A percentile compares a stretch with the other conserved stretches of the same genome.
These are phyloP conservation scores for Alcedo atthis DNA, from an alignment of 2,797 vertebrate genomes.

Conservation along the genomic window DNA sequence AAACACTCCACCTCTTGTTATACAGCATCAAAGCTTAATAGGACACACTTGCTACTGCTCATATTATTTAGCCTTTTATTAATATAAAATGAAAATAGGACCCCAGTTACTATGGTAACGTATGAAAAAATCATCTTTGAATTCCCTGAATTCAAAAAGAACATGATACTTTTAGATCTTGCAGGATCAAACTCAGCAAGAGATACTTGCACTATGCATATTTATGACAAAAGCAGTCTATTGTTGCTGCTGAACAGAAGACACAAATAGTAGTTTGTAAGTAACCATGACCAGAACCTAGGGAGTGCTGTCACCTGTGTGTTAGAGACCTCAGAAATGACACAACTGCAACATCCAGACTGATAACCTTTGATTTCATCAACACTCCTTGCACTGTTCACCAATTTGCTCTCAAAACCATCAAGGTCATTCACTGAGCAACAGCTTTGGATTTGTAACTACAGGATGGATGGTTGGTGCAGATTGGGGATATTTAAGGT, in stretches of 20 bases:
- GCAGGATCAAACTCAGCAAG: neutral
- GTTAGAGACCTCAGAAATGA: neutral
- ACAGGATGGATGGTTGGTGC: neutral
- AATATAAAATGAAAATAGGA: conserved; percentile 48
- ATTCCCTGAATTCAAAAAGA: conserved; percentile 38
- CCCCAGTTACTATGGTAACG: conserved; percentile 42
- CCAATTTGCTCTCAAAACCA: neutral
- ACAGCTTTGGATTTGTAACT: neutral
- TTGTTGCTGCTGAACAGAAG: neutral
- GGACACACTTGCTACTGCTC: conserved; percentile 5
- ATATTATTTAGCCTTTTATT: conserved; percentile 44
- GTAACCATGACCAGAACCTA: neutral
- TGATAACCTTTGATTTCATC: neutral
- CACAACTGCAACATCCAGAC: neutral
- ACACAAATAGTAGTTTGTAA: neutral
- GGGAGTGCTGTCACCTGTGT: accelerated
- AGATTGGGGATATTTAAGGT: neutral
- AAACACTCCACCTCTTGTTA: neutral
- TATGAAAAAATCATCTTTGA: conserved; percentile 2
- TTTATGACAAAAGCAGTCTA: conserved; percentile 17
- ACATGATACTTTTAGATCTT: conserved; percentile 21
- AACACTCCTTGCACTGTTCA: neutral
- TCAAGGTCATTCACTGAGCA: neutral
- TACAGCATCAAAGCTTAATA: conserved; percentile 1
- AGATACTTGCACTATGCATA: neutral